These are phyloP conservation scores for Plectropomus leopardus DNA, from an alignment of 2,113 vertebrate species.

Conservation along the genomic window DNA sequence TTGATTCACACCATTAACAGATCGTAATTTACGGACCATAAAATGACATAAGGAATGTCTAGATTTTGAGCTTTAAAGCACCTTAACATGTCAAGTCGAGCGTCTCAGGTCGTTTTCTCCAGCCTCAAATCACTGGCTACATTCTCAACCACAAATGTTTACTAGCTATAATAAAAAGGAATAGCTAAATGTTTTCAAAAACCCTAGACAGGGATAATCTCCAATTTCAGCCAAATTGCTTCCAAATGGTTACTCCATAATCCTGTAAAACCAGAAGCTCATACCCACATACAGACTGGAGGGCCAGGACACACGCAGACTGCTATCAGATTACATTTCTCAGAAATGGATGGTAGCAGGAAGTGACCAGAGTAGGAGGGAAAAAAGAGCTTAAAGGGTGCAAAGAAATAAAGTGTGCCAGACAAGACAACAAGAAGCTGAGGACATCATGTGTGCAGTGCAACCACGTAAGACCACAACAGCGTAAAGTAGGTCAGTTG, in stretches of 20 bases:
- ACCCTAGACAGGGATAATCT: constrained; percentile 60
- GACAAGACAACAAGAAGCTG: constrained; percentile 12
- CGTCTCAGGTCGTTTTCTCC: background rate
- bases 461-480: background rate
- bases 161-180: constrained; percentile 62
- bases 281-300: constrained; percentile 59
- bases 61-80: background rate
- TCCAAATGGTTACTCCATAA: constrained; percentile 72
- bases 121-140: constrained; percentile 32
- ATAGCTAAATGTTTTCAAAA: constrained; percentile 56
- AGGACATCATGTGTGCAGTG: background rate
- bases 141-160: constrained; percentile 51
- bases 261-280: constrained; percentile 72
- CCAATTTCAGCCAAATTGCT: constrained; percentile 67
- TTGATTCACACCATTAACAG: background rate
- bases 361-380: constrained; percentile 64
- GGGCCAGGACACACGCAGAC: constrained; percentile 66
- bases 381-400: constrained; percentile 55
- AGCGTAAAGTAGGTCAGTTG: background rate
- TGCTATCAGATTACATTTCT: constrained; percentile 80
- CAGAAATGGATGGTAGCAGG: constrained; percentile 76
- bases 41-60: background rate
- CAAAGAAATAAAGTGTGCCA: constrained; percentile 22
- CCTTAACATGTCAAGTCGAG: background rate
- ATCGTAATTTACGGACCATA: constrained; percentile 6